Base-by-base conservation (phyloP, 2,797 vertebrate species). In the Takifugu ocellatus region DNA sequence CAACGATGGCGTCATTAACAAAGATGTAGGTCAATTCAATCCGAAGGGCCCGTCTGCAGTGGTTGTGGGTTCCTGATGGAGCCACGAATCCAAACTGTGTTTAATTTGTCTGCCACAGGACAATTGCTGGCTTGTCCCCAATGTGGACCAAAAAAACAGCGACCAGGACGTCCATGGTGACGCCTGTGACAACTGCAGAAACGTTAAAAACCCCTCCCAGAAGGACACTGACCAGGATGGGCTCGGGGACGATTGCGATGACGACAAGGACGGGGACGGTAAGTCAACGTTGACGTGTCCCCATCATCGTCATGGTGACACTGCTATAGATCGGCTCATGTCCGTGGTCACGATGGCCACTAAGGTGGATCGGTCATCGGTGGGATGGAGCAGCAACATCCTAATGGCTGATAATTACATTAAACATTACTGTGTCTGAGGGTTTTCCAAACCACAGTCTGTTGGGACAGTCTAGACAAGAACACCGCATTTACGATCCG, bases 241-340 rank as follows among this genome's bases (percentile, higher is more conserved):
- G 27, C 90, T 89, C 66, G 97, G 97, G 67, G 96, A 99, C 7
- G 93, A 93, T 52, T 99, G 97, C 58, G 97, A 99, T 59, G 92
- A 97, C 44, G 97, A 99, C 84, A 98, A 96, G 89, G 97, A 99
- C 68, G 95, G 94, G 56, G 97, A 99, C 12, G 94, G 97, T 97
- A 67, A 69, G 84, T 58, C 27, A 12, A 39, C 12, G 8, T 29
- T 6, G 21, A 21, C 21, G 21, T 21, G 1, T 29, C 27, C 3
- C 3, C 26, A 29, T 29, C 27, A 2, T 33, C 31, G 10, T 33
- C 31, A 7, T 33, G 31, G 31, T 10, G 31, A 44, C 4, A 44
- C 12, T 44, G n/a, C 15, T 15, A 44, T 4, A 16, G 16, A 44
- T 44, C 43, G 16, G 14, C 2, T 3, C 36, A 7, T 39, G 36